Conservation (phyloP, 1,140 invertebrate genomes). For the Babylonia areolata region DNA sequence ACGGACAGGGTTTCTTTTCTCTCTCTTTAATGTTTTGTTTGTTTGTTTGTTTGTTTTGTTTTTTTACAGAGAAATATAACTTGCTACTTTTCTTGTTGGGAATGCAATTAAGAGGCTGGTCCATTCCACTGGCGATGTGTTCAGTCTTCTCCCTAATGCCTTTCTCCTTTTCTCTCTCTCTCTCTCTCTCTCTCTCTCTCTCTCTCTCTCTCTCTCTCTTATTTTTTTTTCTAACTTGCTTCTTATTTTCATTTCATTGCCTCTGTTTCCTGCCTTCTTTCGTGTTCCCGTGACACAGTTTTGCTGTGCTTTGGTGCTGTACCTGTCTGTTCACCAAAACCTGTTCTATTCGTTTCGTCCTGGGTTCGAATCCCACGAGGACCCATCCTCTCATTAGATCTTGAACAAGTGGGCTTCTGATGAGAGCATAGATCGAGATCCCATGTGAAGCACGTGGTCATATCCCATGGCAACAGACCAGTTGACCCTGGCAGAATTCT, state of each 20-base stretch:
- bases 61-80: too few species aligned
- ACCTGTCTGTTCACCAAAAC: background rate
- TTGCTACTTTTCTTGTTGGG: background rate
- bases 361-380: background rate
- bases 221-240: too few species aligned
- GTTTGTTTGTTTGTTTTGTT: too few species aligned
- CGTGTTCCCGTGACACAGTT: too few species aligned
- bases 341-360: background rate
- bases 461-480: too few species aligned
- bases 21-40: too few species aligned
- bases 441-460: background rate
- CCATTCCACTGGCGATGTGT: background rate
- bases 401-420: too few species aligned
- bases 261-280: background rate
- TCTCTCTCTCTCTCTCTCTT: background rate
- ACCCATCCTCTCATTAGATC: background rate
- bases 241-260: background rate
- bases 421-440: background rate
- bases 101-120: background rate
- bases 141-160: background rate
- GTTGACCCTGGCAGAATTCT: too few species aligned
- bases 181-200: background rate
- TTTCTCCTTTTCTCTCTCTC: background rate
- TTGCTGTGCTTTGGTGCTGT: background rate
- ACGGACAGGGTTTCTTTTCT: background rate